Conservation (phyloP, 2,888 invertebrate genomes). For the Cyaniris semiargus region DNA sequence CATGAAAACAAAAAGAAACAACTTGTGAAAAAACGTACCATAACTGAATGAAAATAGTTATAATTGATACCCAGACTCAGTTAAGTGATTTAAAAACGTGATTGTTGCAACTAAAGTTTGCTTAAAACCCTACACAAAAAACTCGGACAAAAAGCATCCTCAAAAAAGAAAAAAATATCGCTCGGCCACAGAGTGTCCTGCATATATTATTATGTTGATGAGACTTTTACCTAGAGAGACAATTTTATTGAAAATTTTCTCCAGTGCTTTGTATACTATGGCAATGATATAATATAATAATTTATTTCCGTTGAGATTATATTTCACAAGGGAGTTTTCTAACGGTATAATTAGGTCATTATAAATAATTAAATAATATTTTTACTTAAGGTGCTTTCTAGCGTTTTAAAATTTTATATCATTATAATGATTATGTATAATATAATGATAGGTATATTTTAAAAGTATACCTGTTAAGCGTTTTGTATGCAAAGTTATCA, state of each 20-base stretch:
- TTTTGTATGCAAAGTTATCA: neutral
- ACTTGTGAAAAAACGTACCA: no score
- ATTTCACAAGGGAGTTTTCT: neutral
- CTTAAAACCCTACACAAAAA: conserved; percentile 50
- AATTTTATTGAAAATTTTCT: neutral
- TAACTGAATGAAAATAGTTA: no score
- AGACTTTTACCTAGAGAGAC: conserved; percentile 53
- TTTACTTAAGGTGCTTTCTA: no score
- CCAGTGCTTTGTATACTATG: neutral
- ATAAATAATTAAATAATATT: no score
- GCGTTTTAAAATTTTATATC: no score
- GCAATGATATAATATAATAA: neutral
- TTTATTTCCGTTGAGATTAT: neutral
- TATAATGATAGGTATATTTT: no score
- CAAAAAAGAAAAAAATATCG: conserved; percentile 59
- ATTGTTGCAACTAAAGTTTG: conserved; percentile 62
- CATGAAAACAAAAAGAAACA: no score
- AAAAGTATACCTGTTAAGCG: neutral
- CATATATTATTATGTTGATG: conserved; percentile 77
- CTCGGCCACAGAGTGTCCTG: conserved; percentile 63
- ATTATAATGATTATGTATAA: no score
- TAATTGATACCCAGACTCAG: no score
- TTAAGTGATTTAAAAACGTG: conserved; percentile 53
- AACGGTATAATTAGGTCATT: no score
- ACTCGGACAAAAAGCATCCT: conserved; percentile 26